phyloP scores from a whole-genome alignment of 2,797 vertebrate genomes.

The Thaleichthys pacificus region DNA sequence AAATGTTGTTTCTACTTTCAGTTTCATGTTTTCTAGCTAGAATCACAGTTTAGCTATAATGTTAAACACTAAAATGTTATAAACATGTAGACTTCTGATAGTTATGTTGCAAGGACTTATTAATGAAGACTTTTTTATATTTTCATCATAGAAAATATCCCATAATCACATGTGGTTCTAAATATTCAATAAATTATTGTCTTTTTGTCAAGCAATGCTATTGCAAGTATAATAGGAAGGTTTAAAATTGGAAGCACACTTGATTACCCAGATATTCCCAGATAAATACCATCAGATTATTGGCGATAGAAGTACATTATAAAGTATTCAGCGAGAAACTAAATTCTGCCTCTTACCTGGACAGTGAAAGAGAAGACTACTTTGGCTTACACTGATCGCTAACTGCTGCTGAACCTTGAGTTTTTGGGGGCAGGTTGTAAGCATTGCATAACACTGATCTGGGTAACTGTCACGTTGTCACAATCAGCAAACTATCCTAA shows the following conservation, averaged over 20 bases:
- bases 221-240: too few species aligned
- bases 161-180: too few species aligned
- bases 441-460: slow-evolving; percentile 49
- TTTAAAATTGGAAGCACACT: not conserved
- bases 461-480: slow-evolving; percentile 52
- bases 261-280: too few species aligned
- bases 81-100: too few species aligned
- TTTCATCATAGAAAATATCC: not conserved
- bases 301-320: not conserved
- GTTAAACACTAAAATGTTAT: too few species aligned
- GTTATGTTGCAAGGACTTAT: too few species aligned
- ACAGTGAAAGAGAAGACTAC: slow-evolving; percentile 37
- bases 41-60: too few species aligned
- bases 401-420: slow-evolving; percentile 72
- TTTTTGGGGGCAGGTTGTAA: slow-evolving; percentile 38
- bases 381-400: slow-evolving; percentile 35
- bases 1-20: too few species aligned
- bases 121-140: not conserved
- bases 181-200: too few species aligned
- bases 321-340: not conserved
- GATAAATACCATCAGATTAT: too few species aligned
- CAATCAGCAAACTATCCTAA: slow-evolving; percentile 37
- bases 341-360: slow-evolving; percentile 65
- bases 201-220: too few species aligned
- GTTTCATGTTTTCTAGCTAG: too few species aligned